Evolutionary conservation across 2,113 vertebrate species (phyloP).

Genomic region (Hiodon alosoides): DNA sequence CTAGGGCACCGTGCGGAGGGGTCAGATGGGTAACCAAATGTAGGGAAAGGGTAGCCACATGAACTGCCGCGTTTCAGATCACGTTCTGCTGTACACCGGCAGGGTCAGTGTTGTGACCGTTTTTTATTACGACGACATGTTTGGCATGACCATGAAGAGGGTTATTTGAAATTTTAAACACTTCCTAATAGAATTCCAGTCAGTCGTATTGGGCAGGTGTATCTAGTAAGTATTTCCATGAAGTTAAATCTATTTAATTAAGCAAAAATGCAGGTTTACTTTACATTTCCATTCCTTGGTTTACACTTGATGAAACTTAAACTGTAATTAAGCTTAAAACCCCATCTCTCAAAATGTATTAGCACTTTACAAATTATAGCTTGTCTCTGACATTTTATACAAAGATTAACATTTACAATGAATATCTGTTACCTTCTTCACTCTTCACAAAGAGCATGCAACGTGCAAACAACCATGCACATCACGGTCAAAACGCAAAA

Average conservation of each 20-base stretch:
- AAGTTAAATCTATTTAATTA: background rate
- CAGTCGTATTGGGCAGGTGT: background rate
- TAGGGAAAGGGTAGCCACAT: no score
- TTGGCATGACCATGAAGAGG: no score
- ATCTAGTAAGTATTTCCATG: background rate
- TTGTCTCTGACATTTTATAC: constrained; percentile 7
- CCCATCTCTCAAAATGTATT: no score
- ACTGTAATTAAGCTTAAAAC: background rate
- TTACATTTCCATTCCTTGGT: background rate
- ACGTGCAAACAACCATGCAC: constrained; percentile 25
- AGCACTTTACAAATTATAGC: background rate
- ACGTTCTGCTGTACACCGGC: no score
- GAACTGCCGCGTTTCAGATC: background rate
- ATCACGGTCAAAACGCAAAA: background rate
- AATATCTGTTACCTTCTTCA: background rate
- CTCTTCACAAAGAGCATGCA: constrained; percentile 20
- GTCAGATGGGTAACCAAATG: no score
- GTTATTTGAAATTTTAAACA: background rate
- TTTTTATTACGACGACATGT: background rate
- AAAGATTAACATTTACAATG: constrained; percentile 12
- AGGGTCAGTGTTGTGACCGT: no score
- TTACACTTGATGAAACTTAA: background rate
- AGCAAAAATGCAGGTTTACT: background rate
- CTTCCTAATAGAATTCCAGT: no score
- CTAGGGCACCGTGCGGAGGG: no score